Evolutionary conservation across 30 jellyfish, hydroid and myxozoan species (phyloP).

Genomic region (Phacellophora camtschatica): DNA sequence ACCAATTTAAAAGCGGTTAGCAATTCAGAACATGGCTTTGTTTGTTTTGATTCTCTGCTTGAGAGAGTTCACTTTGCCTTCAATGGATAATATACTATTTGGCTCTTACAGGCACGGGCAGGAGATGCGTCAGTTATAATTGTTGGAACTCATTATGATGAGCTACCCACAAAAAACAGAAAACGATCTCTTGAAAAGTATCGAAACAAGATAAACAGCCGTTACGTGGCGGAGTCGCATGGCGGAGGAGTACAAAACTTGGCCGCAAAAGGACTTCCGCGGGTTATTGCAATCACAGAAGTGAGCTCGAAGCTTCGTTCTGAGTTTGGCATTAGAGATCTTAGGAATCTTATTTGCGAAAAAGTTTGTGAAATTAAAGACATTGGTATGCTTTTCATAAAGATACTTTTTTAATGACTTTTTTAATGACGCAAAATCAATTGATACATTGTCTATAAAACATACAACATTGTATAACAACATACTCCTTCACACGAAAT

Average conservation of each 20-base stretch:
- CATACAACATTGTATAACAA: too few species aligned
- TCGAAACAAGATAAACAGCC: slow-evolving; percentile 32
- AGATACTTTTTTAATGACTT: neutral
- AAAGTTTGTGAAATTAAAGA: slow-evolving; percentile 68
- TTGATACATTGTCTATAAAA: too few species aligned
- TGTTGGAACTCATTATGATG: slow-evolving; percentile 92
- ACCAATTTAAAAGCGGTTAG: too few species aligned
- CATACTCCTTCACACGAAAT: too few species aligned
- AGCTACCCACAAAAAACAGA: slow-evolving; percentile 12
- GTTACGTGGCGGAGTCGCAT: slow-evolving; percentile 53
- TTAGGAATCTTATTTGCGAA: slow-evolving; percentile 74
- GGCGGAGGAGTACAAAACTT: slow-evolving; percentile 75
- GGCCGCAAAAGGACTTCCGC: slow-evolving; percentile 79
- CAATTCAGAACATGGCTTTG: too few species aligned
- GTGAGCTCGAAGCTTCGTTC: slow-evolving; percentile 70
- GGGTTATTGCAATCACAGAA: slow-evolving; percentile 74
- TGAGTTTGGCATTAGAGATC: slow-evolving; percentile 49
- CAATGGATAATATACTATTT: too few species aligned
- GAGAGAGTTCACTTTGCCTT: too few species aligned
- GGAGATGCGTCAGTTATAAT: slow-evolving; percentile 81
- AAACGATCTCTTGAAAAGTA: slow-evolving; percentile 12
- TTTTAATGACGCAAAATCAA: too few species aligned
- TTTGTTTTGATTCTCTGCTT: too few species aligned
- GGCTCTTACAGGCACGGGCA: slow-evolving; percentile 75
- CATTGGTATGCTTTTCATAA: neutral